Conservation (phyloP, 2,113 vertebrate genomes). For the Gobius niger region DNA sequence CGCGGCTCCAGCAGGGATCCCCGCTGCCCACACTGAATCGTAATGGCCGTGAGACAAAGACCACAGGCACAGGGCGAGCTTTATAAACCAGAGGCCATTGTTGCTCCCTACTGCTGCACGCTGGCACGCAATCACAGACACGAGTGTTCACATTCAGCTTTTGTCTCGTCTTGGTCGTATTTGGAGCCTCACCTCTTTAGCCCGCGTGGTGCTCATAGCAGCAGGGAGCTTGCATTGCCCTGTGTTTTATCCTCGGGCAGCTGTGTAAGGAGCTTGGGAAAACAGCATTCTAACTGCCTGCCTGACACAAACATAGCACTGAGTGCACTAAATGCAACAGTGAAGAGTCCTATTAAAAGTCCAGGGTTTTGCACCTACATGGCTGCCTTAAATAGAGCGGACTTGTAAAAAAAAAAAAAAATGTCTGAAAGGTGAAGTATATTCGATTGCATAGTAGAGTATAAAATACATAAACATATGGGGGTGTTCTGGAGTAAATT, state of each 20-base stretch:
- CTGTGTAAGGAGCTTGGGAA: constrained; percentile 35
- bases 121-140: constrained; percentile 74
- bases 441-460: neutral
- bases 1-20: constrained; percentile 63
- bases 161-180: constrained; percentile 56
- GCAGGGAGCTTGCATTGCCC: constrained; percentile 41
- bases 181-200: constrained; percentile 49
- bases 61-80: constrained; percentile 65
- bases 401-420: neutral
- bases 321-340: constrained; percentile 21
- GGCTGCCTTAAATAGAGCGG: neutral
- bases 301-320: constrained; percentile 32
- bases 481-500: too few relatives aligned
- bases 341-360: constrained; percentile 16
- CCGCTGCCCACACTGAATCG: constrained; percentile 71
- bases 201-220: constrained; percentile 32
- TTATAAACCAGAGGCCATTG: constrained; percentile 71
- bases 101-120: constrained; percentile 56
- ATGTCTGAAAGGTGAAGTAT: neutral
- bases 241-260: constrained; percentile 61
- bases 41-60: constrained; percentile 76
- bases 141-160: constrained; percentile 55
- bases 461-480: neutral
- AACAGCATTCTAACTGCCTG: constrained; percentile 33
- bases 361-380: neutral